These are phyloP conservation scores for Malurus splendens DNA, from an alignment of 2,797 vertebrate species.

Conservation along the genomic window DNA sequence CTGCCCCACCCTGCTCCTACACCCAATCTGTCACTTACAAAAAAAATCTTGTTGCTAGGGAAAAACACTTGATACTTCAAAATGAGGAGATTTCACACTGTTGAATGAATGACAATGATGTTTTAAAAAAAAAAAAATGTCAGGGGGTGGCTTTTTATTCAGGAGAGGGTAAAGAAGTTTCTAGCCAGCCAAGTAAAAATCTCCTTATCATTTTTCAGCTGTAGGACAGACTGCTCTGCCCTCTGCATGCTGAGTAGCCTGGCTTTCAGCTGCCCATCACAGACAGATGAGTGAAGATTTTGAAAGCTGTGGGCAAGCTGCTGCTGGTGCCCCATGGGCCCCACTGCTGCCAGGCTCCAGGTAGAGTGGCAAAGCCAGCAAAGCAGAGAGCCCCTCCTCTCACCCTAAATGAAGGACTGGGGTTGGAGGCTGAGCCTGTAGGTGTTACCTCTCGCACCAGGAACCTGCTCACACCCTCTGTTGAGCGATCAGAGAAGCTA, in stretches of 20 bases:
- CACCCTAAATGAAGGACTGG: background rate
- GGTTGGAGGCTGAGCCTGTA: background rate
- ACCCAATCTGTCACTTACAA: constrained; percentile 22
- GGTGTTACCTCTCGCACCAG: background rate
- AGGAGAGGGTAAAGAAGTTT: constrained; percentile 21
- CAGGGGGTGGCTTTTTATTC: background rate
- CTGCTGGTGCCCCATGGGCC: background rate
- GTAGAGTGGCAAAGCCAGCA: background rate
- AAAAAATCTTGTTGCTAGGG: constrained; percentile 38
- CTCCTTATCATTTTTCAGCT: constrained; percentile 34
- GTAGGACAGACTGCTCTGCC: constrained; percentile 23
- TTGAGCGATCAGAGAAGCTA: background rate
- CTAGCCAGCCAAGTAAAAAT: constrained; percentile 6
- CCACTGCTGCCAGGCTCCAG: background rate
- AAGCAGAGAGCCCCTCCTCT: background rate
- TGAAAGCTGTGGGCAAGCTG: background rate
- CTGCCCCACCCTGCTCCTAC: constrained; percentile 44
- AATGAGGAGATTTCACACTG: background rate
- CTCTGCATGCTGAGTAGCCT: constrained; percentile 44
- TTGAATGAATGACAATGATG: background rate
- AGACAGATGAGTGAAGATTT: background rate
- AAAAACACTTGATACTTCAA: background rate
- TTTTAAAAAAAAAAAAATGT: background rate
- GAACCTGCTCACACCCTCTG: background rate
- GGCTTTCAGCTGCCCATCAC: constrained; percentile 25